Evolutionary conservation across 35 echinoderm and acorn worm genomes (phyloP).

Genomic region (Ptychodera flava): DNA sequence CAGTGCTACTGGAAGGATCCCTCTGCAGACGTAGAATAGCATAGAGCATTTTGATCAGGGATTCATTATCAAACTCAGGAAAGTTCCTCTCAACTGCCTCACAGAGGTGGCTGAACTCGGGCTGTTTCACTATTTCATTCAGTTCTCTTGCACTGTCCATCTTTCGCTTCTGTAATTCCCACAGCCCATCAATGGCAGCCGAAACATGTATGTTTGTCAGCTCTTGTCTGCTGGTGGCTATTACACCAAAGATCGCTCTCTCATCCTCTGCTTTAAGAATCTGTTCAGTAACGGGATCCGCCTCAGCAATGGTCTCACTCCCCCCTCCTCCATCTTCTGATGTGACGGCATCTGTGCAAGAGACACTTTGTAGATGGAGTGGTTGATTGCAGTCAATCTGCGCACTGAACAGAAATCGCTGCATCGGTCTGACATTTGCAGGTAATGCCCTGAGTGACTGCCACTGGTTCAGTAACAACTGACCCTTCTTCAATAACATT

Average conservation of each 20-base stretch:
- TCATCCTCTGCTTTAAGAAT: not conserved
- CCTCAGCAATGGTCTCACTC: not conserved
- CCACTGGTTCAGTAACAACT: not conserved
- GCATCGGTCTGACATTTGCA: not conserved
- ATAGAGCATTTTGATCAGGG: not conserved
- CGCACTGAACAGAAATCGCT: not conserved
- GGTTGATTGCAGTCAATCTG: not conserved
- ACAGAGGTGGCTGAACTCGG: not conserved
- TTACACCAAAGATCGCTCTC: not conserved
- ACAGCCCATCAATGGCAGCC: not conserved
- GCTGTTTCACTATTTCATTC: not conserved
- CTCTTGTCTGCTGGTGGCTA: not conserved
- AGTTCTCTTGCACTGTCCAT: not conserved
- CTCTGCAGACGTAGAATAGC: not conserved
- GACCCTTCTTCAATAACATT: not conserved
- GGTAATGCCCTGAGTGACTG: not conserved
- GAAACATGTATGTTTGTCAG: not conserved
- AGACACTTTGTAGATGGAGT: not conserved
- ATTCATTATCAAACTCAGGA: not conserved
- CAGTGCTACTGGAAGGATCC: slow-evolving; percentile 26
- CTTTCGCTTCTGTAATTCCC: not conserved
- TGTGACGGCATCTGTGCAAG: not conserved
- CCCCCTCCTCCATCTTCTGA: not conserved
- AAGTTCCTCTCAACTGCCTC: not conserved
- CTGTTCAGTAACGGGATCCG: not conserved